A percentile compares a stretch with the other conserved stretches of the same genome.
Conservation (phyloP, 2,888 invertebrate species). For the Empis stercorea region DNA sequence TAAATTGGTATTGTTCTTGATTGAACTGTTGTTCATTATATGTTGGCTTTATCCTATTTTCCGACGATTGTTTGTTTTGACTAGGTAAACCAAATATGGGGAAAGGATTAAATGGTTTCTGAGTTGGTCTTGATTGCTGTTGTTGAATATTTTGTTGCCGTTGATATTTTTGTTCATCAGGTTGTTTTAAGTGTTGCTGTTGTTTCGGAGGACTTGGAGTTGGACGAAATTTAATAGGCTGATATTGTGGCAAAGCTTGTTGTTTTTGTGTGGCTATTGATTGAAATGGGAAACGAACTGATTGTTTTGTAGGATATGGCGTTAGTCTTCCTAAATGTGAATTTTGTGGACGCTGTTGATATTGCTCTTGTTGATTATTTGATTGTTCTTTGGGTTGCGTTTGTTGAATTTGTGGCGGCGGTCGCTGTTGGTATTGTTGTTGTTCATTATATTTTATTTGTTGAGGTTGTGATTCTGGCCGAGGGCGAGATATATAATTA, state of each 20-base stretch:
- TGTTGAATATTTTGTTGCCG: constrained; percentile 16
- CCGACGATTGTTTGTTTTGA: constrained; percentile 1
- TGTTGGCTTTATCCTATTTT: constrained; percentile 3
- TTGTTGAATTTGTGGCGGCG: constrained; percentile 16
- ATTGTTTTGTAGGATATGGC: background rate
- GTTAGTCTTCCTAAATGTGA: constrained; percentile 15
- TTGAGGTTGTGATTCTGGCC: constrained; percentile 41
- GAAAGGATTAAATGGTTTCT: no score
- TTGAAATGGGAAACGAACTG: background rate
- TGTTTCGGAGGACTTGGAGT: constrained; percentile 22
- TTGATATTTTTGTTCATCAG: constrained; percentile 24
- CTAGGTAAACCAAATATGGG: no score
- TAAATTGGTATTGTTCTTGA: constrained; percentile 14
- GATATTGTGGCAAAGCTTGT: constrained; percentile 18
- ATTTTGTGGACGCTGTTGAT: constrained; percentile 20
- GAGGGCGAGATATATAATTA: constrained; percentile 28
- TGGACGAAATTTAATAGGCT: constrained; percentile 31
- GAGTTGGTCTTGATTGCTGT: constrained; percentile 16
- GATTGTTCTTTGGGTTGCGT: constrained; percentile 12
- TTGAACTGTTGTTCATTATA: no score
- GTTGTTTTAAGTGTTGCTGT: constrained; percentile 20
- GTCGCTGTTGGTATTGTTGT: constrained; percentile 8
- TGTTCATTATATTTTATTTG: constrained; percentile 1
- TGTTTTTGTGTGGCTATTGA: background rate
- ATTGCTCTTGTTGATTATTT: constrained; percentile 24